These are phyloP conservation scores for Hydrozoanthus tunicans DNA, from an alignment of 64 coral and sea anemone species.

Conservation along the genomic window DNA sequence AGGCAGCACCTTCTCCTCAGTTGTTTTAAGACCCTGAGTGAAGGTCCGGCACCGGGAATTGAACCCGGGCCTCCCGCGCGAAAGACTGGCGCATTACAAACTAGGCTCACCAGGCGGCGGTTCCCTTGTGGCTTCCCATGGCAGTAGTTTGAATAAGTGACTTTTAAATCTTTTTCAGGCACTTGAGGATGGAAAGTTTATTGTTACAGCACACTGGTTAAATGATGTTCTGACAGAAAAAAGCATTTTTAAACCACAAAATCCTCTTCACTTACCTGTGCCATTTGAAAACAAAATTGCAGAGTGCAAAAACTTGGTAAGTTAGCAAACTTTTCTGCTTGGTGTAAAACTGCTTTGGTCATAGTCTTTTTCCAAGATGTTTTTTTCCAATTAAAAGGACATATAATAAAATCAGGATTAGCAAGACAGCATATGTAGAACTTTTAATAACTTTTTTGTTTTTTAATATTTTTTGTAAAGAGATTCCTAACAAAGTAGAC, in stretches of 20 bases:
- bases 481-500: too few relatives aligned
- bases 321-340: neutral
- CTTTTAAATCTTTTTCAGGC: conserved; percentile 55
- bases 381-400: neutral
- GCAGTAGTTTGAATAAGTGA: neutral
- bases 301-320: conserved; percentile 85
- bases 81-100: too few relatives aligned
- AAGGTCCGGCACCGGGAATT: too few relatives aligned
- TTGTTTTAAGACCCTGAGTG: too few relatives aligned
- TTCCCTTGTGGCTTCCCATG: neutral
- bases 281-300: conserved; percentile 86
- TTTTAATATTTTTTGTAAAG: too few relatives aligned
- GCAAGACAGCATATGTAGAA: too few relatives aligned
- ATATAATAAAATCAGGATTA: neutral
- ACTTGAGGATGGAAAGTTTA: conserved; percentile 74
- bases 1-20: too few relatives aligned
- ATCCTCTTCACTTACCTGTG: conserved; percentile 83
- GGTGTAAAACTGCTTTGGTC: neutral
- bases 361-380: neutral
- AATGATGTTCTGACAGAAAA: conserved; percentile 87
- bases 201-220: conserved; percentile 94
- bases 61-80: too few relatives aligned
- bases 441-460: too few relatives aligned
- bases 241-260: conserved; percentile 68
- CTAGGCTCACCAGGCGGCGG: too few relatives aligned